Evolutionary conservation across 2,113 vertebrate species (phyloP).

Genomic region (Gorsachius goisagi): DNA sequence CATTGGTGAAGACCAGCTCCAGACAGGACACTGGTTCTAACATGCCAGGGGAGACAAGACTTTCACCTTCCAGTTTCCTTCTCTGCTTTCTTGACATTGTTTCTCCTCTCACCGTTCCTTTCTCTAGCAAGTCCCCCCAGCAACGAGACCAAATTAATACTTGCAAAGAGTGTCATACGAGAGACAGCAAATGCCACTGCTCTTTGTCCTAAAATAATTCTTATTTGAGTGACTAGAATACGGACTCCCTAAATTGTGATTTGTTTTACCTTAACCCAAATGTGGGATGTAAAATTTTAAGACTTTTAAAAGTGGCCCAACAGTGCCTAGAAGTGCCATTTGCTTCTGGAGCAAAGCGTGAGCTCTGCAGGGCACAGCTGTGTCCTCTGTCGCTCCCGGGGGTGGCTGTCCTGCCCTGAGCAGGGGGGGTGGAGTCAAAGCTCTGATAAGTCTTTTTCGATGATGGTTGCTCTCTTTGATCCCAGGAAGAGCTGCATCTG

Average conservation of each 20-base stretch:
- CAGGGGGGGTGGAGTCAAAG: background rate
- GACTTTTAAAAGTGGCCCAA: background rate
- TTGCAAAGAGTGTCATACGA: background rate
- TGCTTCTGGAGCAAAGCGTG: background rate
- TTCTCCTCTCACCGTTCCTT: background rate
- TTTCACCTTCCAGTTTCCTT: background rate
- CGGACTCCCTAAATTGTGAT: background rate
- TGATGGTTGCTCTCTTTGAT: background rate
- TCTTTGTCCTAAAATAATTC: constrained; percentile 14
- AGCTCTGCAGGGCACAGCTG: background rate
- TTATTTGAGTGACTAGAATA: background rate
- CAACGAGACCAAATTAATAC: background rate
- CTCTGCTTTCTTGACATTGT: background rate
- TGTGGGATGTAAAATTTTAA: background rate
- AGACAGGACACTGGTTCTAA: background rate
- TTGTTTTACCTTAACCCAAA: background rate
- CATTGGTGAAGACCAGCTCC: background rate
- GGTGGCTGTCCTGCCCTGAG: background rate
- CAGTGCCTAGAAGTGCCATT: background rate
- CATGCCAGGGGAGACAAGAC: background rate
- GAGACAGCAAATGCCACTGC: background rate
- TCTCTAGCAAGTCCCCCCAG: background rate
- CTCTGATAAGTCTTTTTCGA: background rate
- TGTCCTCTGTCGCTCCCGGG: background rate
- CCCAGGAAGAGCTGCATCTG: background rate